Evolutionary conservation across 2,797 vertebrate genomes (phyloP).

Genomic region (Erpetoichthys calabaricus): DNA sequence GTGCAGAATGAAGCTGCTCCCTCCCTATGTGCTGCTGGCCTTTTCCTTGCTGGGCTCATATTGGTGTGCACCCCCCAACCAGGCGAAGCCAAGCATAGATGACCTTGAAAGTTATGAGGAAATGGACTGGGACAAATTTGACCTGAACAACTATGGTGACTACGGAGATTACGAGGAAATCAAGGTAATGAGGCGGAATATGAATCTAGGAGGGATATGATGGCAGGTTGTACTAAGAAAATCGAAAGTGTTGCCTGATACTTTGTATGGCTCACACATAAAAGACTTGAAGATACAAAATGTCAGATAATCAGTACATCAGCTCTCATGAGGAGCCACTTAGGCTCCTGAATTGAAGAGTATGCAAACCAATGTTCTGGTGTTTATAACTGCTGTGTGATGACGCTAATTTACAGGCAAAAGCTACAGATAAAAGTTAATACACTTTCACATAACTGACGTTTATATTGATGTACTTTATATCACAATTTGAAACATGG

Average conservation of each 20-base stretch:
- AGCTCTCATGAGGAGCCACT: too few relatives aligned
- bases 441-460: too few relatives aligned
- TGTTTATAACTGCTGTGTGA: too few relatives aligned
- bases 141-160: conserved; percentile 45
- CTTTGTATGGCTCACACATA: too few relatives aligned
- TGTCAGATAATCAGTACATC: too few relatives aligned
- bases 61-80: conserved; percentile 21
- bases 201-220: background rate
- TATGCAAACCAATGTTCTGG: too few relatives aligned
- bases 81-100: conserved; percentile 5
- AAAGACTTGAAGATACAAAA: too few relatives aligned
- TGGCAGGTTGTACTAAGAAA: background rate
- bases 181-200: conserved; percentile 25
- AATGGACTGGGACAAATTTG: conserved; percentile 36
- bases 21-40: conserved; percentile 11
- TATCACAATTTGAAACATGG: too few relatives aligned
- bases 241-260: background rate
- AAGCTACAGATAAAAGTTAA: too few relatives aligned
- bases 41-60: conserved; percentile 15
- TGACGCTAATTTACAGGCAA: too few relatives aligned
- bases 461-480: too few relatives aligned
- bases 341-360: too few relatives aligned
- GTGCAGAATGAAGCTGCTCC: conserved; percentile 19
- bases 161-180: conserved; percentile 43
- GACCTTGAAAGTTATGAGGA: conserved; percentile 37